Base-by-base conservation (phyloP, 2,113 vertebrate species). In the Hippocampus guttulatus region DNA sequence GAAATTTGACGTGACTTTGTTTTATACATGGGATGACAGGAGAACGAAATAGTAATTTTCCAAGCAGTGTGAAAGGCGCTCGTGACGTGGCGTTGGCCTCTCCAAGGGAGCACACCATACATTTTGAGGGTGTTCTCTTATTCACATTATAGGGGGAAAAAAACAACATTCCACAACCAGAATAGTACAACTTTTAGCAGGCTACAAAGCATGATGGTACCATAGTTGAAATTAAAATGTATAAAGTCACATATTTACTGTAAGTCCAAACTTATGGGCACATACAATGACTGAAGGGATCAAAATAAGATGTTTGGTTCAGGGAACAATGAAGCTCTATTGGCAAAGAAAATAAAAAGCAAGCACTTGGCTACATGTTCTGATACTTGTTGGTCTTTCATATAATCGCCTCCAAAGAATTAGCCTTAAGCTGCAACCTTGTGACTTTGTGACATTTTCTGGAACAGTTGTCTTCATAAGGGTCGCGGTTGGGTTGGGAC, bases 301-400 rank as follows among this genome's bases (percentile, higher is more conserved):
- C 38, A 45, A 25, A 14, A 38, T 18, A 4, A 9, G 33, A 63
- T 55, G 16, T 54, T 68, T 68, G 49, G 25, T 52, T 68, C 33
- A 72, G 52, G 73, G 51, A 74, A 62, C 64, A 43, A 38, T 41
- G 58, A 40, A 68, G 63, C 70, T 57, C 69, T 80, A 62, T 72
- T 69, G 66, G 63, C 65, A 47, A 64, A 64, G 2, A n/a, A 41
- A 64, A 64, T 64, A 75, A 65, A 65, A 74, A 62, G 14, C 52
- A 15, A 25, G 64, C 3, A 40, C 67, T 72, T 72, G 41, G 41
- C 8, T 21, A 20, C 25, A 20, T 57, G 1, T 25, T 74, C 23
- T 55, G 51, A 74, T 74, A 71, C 73, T 65, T 67, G 69, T 77
- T 79, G 64, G 43, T 43, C 62, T 68, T 58, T 67, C 5, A 75